Percentiles rank a stretch among this genome's conserved stretches.
These are phyloP conservation scores for Telenomus remus DNA, from an alignment of 1,140 invertebrate genomes.

Conservation along the genomic window DNA sequence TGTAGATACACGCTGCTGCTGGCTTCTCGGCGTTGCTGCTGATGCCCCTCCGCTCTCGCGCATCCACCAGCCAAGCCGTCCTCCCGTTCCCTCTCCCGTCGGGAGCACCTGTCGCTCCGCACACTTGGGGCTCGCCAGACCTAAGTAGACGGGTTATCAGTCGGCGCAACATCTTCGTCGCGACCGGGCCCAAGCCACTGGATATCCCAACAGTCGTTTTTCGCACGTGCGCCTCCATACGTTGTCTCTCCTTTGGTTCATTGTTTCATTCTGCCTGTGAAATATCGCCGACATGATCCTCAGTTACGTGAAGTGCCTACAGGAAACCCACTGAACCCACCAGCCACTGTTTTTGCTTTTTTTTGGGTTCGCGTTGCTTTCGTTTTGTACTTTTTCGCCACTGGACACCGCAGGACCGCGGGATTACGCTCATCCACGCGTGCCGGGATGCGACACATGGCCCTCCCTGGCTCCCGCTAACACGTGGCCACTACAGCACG, in stretches of 20 bases:
- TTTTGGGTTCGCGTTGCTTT: too few species aligned
- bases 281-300: conserved; percentile 17
- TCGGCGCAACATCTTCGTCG: conserved; percentile 74
- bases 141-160: conserved; percentile 74
- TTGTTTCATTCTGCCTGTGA: too few species aligned
- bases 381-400: background rate
- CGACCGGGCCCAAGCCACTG: conserved; percentile 52
- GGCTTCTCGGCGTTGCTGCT: conserved; percentile 51
- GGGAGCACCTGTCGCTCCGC: conserved; percentile 70
- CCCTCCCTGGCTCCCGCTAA: conserved; percentile 70
- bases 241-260: too few species aligned
- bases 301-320: conserved; percentile 17
- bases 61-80: conserved; percentile 51
- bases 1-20: conserved; percentile 56
- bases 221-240: conserved; percentile 12
- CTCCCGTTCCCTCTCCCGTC: conserved; percentile 67
- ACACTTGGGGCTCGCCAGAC: conserved; percentile 68
- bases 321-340: background rate
- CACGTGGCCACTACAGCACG: conserved; percentile 71
- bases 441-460: conserved; percentile 73
- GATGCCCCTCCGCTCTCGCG: conserved; percentile 61
- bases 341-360: too few species aligned
- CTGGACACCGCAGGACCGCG: conserved; percentile 3
- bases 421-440: conserved; percentile 45
- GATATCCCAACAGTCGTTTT: background rate